These are phyloP conservation scores for Heterodera carotae DNA, from an alignment of 1,140 invertebrate species.

Conservation along the genomic window DNA sequence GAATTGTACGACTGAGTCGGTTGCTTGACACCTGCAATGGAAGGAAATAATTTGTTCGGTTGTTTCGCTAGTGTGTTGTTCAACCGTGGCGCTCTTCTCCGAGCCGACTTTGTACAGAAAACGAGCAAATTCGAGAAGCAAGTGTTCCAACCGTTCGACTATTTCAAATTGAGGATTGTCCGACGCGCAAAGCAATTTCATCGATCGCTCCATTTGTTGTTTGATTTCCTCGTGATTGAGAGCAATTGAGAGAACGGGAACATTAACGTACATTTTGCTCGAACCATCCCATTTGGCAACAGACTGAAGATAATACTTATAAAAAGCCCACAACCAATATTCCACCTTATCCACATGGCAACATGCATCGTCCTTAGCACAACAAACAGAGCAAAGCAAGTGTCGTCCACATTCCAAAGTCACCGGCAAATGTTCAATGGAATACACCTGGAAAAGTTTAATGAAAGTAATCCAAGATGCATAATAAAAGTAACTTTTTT, in stretches of 20 bases:
- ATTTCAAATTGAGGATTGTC: constrained; percentile 4
- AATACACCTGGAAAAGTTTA: constrained; percentile 49
- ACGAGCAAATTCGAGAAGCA: constrained; percentile 16
- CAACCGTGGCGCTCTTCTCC: constrained; percentile 45
- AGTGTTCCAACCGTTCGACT: constrained; percentile 10
- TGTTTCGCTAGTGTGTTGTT: neutral
- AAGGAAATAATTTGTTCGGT: neutral
- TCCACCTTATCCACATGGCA: neutral
- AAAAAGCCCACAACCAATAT: too few relatives aligned
- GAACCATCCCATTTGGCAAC: neutral
- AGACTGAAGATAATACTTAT: neutral
- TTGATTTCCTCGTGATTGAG: neutral
- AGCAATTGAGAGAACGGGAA: constrained; percentile 11
- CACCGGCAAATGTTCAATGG: constrained; percentile 44
- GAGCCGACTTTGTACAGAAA: constrained; percentile 50
- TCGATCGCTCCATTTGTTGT: neutral
- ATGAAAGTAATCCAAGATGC: neutral
- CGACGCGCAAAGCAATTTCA: constrained; percentile 7
- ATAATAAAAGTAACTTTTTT: too few relatives aligned
- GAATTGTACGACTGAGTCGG: constrained; percentile 83
- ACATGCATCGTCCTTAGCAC: constrained; percentile 31
- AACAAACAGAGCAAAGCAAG: constrained; percentile 40
- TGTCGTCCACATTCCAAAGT: constrained; percentile 57
- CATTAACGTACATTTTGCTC: constrained; percentile 22
- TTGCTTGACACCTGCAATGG: constrained; percentile 53